phyloP scores from a whole-genome alignment of 2,113 vertebrate species.

The Pyrgilauda ruficollis region DNA sequence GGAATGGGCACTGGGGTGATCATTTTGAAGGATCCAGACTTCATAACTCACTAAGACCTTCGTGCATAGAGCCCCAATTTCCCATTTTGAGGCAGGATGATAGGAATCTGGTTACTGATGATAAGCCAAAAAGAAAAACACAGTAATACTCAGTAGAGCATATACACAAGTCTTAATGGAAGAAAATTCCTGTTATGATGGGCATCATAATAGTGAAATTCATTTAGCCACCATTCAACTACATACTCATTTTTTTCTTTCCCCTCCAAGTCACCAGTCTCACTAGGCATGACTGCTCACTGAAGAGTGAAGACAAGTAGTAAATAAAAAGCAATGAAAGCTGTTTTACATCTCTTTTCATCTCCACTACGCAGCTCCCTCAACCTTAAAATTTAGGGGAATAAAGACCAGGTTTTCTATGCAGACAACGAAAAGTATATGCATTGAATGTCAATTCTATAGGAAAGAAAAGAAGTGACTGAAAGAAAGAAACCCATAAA shows the following conservation, averaged over 20 bases:
- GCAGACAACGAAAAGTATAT: slow-evolving; percentile 2
- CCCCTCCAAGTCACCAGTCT: neutral
- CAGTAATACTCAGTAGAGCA: neutral
- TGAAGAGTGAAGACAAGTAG: slow-evolving; percentile 1
- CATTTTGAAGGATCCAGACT: neutral
- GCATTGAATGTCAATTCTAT: neutral
- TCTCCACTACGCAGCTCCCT: neutral
- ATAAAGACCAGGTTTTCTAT: neutral
- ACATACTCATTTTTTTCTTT: neutral
- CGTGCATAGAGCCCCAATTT: neutral
- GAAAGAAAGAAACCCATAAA: slow-evolving; percentile 27
- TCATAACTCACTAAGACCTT: neutral
- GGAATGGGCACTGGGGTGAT: neutral
- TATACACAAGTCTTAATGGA: neutral
- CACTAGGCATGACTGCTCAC: neutral
- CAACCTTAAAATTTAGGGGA: slow-evolving; percentile 7
- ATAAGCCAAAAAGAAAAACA: neutral
- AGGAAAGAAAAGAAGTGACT: neutral
- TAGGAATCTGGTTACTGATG: neutral
- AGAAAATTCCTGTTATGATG: neutral
- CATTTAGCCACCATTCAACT: neutral
- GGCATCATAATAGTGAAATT: neutral
- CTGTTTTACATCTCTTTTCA: slow-evolving; percentile 1
- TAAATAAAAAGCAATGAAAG: slow-evolving; percentile 5
- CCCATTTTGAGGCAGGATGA: neutral